Conservation (phyloP, 1,140 invertebrate species). For the Steinernema khuongi region DNA sequence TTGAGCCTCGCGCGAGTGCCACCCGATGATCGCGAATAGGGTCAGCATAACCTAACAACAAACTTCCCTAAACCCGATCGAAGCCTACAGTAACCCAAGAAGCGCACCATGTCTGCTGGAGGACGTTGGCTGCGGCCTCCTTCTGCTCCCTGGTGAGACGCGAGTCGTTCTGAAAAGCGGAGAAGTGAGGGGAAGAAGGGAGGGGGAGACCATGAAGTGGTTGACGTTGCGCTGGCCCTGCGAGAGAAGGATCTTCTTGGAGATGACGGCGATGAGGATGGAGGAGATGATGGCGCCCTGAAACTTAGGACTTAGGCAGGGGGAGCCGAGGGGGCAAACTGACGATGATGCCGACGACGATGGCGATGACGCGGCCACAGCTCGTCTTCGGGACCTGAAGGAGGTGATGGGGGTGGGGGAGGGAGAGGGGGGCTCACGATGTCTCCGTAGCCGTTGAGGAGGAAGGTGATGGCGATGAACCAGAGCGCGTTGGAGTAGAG, state of each 20-base stretch:
- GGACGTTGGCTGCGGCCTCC: slow-evolving; percentile 52
- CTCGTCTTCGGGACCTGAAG: slow-evolving; percentile 99
- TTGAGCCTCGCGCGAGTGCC: too few species aligned
- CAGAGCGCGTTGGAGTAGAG: slow-evolving; percentile 57
- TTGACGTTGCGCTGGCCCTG: slow-evolving; percentile 52
- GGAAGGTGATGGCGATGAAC: slow-evolving; percentile 54
- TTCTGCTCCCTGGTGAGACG: slow-evolving; percentile 50
- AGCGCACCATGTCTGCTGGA: slow-evolving; percentile 59
- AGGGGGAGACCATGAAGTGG: slow-evolving; percentile 59
- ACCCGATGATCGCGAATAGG: too few species aligned
- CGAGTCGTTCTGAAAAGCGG: too few species aligned
- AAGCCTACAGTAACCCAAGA: too few species aligned
- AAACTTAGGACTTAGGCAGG: too few species aligned
- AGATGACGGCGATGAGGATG: slow-evolving; percentile 57
- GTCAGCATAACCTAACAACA: too few species aligned
- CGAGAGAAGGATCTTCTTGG: slow-evolving; percentile 53
- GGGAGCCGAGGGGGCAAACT: too few species aligned
- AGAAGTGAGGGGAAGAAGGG: too few species aligned
- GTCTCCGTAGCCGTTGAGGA: slow-evolving; percentile 69
- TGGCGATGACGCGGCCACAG: slow-evolving; percentile 93
- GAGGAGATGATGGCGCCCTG: slow-evolving; percentile 58
- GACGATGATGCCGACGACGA: slow-evolving; percentile 98
- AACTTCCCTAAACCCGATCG: too few species aligned
- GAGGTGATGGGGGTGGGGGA: too few species aligned
- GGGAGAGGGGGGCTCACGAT: too few species aligned